A percentile compares a stretch with the other conserved stretches of the same genome.
These are phyloP conservation scores for Spinus olivaceus DNA, from an alignment of 2,797 vertebrate species.

Conservation along the genomic window DNA sequence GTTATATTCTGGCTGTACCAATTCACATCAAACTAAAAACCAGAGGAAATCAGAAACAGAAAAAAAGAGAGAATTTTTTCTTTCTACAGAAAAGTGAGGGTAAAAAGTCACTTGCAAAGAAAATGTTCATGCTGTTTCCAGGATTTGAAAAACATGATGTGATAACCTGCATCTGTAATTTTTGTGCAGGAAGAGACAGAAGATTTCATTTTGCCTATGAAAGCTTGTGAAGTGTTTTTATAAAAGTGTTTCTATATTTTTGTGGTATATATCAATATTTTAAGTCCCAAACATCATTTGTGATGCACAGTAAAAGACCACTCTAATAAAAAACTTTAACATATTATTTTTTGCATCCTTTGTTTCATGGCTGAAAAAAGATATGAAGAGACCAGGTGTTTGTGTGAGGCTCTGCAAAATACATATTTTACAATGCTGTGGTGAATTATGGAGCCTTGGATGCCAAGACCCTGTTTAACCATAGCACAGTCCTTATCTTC, in stretches of 20 bases:
- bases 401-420: not conserved
- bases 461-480: not conserved
- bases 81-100: not conserved
- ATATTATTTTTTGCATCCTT: not conserved
- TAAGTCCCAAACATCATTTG: not conserved
- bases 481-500: not conserved
- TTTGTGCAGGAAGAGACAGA: not conserved
- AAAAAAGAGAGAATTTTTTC: not conserved
- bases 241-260: not conserved
- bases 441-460: not conserved
- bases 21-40: not conserved
- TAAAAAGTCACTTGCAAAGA: not conserved
- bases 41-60: not conserved
- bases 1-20: constrained; percentile 1
- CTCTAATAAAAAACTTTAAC: not conserved
- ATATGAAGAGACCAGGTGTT: not conserved
- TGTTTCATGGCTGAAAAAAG: not conserved
- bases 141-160: not conserved
- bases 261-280: not conserved
- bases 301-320: not conserved
- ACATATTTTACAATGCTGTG: not conserved
- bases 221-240: not conserved
- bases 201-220: not conserved
- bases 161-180: not conserved
- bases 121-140: not conserved